Evolutionary conservation across 1,140 invertebrate genomes (phyloP).

Genomic region (Bombus difficillimus): DNA sequence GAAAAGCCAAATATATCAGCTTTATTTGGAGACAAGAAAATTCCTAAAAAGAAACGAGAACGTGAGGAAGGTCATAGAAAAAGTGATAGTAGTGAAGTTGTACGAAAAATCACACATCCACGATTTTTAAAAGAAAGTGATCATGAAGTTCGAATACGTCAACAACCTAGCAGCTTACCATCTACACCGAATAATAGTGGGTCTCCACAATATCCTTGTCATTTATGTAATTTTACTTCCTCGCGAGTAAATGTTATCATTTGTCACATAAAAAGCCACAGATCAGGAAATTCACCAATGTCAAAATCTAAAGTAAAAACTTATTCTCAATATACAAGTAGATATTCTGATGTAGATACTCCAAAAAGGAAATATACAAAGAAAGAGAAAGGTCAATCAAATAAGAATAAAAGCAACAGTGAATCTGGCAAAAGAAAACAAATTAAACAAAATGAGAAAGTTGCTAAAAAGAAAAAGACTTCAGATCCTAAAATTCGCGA

Average conservation of each 20-base stretch:
- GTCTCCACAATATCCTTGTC: constrained; percentile 85
- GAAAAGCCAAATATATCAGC: constrained; percentile 83
- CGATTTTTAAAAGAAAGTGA: constrained; percentile 84
- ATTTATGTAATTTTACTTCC: constrained; percentile 86
- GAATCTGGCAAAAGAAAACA: constrained; percentile 76
- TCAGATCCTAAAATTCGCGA: constrained; percentile 76
- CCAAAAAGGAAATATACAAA: constrained; percentile 81
- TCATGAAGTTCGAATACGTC: constrained; percentile 85
- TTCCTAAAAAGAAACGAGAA: constrained; percentile 75
- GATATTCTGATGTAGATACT: constrained; percentile 70
- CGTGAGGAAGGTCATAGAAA: constrained; percentile 64
- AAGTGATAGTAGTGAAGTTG: constrained; percentile 57
- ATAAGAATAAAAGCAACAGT: constrained; percentile 58
- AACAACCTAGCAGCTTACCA: constrained; percentile 70
- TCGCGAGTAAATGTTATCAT: constrained; percentile 87
- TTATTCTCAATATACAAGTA: constrained; percentile 62
- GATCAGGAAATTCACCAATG: constrained; percentile 65
- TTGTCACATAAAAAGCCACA: constrained; percentile 87
- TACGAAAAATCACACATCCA: constrained; percentile 81
- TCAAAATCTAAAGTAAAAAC: constrained; percentile 62
- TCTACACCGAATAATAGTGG: constrained; percentile 68
- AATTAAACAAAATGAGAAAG: constrained; percentile 71
- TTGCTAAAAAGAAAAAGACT: constrained; percentile 77
- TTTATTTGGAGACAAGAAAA: constrained; percentile 79
- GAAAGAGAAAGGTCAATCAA: constrained; percentile 74